Evolutionary conservation across 2,113 vertebrate species (phyloP).

Genomic region (Ivindomyrus marchei): DNA sequence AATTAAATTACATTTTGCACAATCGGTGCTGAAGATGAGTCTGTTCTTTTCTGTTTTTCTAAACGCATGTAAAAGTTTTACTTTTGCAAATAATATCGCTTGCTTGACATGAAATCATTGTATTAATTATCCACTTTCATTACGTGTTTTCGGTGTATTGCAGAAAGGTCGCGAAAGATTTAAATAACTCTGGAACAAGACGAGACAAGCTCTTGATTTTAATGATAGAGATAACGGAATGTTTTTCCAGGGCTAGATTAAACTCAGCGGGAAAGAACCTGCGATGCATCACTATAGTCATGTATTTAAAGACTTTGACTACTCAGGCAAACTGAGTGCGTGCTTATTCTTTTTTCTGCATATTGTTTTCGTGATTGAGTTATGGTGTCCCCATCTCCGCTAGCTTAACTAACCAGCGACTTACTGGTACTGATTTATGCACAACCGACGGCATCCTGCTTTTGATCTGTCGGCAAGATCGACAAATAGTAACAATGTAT

Average conservation of each 20-base stretch:
- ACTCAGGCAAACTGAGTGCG: neutral
- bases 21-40: neutral
- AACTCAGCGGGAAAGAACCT: neutral
- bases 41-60: conserved; percentile 4
- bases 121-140: neutral
- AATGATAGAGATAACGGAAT: conserved; percentile 57
- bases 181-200: neutral
- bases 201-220: neutral
- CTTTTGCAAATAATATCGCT: neutral
- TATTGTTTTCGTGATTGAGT: neutral
- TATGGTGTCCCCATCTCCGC: neutral
- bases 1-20: neutral
- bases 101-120: neutral
- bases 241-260: conserved; percentile 31
- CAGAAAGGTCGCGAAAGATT: neutral
- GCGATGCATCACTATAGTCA: neutral
- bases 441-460: neutral
- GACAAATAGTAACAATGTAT: neutral
- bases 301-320: neutral
- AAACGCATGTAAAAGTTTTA: conserved; percentile 8
- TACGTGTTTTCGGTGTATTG: neutral
- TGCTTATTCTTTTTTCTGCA: neutral
- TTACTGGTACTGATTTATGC: neutral
- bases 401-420: neutral
- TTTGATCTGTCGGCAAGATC: neutral